phyloP scores from a whole-genome alignment of 2,113 vertebrate genomes.

The Bufo bufo region DNA sequence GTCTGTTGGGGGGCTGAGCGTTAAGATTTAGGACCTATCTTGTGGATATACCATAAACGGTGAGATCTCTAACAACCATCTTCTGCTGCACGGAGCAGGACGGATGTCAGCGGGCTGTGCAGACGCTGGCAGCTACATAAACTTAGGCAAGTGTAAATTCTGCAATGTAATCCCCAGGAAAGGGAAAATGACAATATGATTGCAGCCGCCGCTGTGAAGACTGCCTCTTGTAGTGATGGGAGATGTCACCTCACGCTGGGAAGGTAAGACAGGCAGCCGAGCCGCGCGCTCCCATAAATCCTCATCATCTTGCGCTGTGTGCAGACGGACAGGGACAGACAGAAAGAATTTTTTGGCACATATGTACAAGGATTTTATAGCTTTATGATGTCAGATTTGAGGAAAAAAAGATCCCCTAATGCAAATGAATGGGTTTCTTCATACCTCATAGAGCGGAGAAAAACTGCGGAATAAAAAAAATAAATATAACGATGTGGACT shows the following conservation, averaged over 20 bases:
- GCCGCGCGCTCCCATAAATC: background rate
- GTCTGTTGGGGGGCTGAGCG: too few relatives aligned
- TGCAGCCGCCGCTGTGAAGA: slow-evolving; percentile 52
- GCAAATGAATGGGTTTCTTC: too few relatives aligned
- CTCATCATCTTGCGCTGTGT: background rate
- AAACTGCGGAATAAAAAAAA: too few relatives aligned
- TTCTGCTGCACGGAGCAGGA: background rate
- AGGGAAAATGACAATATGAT: slow-evolving; percentile 50
- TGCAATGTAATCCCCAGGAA: slow-evolving; percentile 39
- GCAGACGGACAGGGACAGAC: background rate
- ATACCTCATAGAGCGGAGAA: too few relatives aligned
- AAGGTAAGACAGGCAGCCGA: background rate
- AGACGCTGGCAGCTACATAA: background rate
- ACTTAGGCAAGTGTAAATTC: slow-evolving; percentile 53
- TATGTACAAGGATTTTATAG: too few relatives aligned
- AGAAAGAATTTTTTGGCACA: background rate
- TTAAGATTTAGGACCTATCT: too few relatives aligned
- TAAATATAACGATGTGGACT: too few relatives aligned
- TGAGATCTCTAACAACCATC: background rate
- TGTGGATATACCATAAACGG: too few relatives aligned
- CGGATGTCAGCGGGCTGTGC: background rate
- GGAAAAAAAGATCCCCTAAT: too few relatives aligned
- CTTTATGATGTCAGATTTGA: too few relatives aligned
- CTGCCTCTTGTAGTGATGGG: slow-evolving; percentile 11
- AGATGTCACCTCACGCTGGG: slow-evolving; percentile 26